Conservation (phyloP, 2,113 vertebrate species). For the Hippopotamus amphibius region DNA sequence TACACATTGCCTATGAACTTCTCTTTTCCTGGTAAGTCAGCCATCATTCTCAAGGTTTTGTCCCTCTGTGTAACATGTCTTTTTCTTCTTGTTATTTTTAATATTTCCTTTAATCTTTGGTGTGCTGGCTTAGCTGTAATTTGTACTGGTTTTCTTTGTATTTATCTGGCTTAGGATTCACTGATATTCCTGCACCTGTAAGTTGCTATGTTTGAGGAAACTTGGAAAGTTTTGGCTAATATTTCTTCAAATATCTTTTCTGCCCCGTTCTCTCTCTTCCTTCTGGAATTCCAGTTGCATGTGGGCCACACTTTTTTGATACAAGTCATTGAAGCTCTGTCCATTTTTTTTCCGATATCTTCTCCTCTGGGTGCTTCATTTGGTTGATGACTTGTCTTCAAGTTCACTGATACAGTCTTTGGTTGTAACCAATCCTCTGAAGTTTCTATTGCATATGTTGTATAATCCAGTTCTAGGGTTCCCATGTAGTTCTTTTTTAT, state of each 20-base stretch:
- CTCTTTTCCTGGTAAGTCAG: neutral
- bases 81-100: neutral
- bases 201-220: neutral
- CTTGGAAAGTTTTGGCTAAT: neutral
- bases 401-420: neutral
- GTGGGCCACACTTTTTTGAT: neutral
- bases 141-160: neutral
- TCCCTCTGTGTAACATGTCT: neutral
- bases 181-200: neutral
- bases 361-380: neutral
- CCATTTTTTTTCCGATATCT: neutral
- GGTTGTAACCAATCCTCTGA: neutral
- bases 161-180: neutral
- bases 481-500: neutral
- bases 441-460: neutral
- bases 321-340: neutral
- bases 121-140: neutral
- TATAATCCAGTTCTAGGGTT: neutral
- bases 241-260: conserved; percentile 4
- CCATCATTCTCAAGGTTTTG: neutral
- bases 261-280: neutral
- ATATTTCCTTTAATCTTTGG: neutral
- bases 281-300: neutral
- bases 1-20: neutral
- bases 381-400: conserved; percentile 26